phyloP scores from a whole-genome alignment of 2,113 vertebrate genomes.

The Sapayoa aenigma region DNA sequence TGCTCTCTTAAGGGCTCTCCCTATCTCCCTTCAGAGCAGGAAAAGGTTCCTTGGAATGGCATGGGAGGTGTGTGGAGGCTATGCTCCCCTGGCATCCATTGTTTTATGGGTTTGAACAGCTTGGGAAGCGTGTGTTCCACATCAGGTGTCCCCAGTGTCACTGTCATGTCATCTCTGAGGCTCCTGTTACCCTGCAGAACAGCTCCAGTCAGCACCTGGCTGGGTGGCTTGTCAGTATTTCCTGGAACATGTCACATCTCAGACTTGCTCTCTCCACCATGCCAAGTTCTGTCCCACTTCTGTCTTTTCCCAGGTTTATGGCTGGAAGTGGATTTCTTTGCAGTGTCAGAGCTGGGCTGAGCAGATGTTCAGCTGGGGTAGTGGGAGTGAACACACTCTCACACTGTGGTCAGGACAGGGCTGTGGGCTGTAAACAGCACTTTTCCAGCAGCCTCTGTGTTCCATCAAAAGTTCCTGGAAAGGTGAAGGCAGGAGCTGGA shows the following conservation, averaged over 20 bases:
- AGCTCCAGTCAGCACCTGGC: not conserved
- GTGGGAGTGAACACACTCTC: not conserved
- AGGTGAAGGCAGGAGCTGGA: not conserved
- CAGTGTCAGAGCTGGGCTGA: not conserved
- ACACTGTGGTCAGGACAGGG: not conserved
- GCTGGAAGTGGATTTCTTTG: not conserved
- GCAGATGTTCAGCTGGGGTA: not conserved
- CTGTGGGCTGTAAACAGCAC: not conserved
- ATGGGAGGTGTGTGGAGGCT: not conserved
- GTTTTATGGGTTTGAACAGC: not conserved
- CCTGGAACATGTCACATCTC: not conserved
- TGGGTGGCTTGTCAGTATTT: not conserved
- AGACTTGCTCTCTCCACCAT: accelerated
- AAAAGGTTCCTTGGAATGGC: not conserved
- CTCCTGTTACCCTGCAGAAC: not conserved
- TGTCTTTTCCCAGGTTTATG: not conserved
- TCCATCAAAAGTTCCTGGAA: not conserved
- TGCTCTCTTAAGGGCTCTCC: not conserved
- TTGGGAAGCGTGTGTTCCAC: not conserved
- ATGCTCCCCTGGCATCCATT: accelerated
- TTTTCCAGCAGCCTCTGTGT: not conserved
- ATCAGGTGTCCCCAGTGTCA: not conserved
- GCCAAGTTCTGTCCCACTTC: not conserved
- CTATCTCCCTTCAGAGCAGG: not conserved
- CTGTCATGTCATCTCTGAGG: not conserved